Conservation (phyloP, 2,113 vertebrate genomes). For the Aegotheles bennettii region DNA sequence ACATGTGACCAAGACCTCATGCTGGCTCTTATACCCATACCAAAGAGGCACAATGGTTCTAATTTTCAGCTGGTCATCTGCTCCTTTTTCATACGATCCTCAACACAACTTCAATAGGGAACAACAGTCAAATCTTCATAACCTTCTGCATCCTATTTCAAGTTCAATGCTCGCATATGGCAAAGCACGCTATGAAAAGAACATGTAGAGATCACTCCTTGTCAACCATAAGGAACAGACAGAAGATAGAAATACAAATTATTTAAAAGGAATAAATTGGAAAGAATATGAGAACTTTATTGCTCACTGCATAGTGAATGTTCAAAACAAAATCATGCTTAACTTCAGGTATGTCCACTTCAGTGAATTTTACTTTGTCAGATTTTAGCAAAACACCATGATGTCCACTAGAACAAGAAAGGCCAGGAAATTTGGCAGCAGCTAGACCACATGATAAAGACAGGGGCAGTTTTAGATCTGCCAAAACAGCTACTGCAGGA, state of each 20-base stretch:
- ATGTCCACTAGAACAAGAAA: conserved; percentile 29
- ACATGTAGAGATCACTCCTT: neutral
- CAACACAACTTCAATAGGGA: neutral
- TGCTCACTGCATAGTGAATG: neutral
- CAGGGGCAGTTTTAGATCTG: conserved; percentile 8
- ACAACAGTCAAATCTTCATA: neutral
- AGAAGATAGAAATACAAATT: neutral
- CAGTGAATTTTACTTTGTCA: neutral
- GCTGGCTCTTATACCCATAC: neutral
- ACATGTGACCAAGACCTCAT: neutral
- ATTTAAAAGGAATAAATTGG: neutral
- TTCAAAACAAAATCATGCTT: neutral
- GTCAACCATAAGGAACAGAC: neutral
- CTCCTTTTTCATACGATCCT: neutral
- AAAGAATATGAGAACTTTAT: neutral
- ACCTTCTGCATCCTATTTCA: neutral
- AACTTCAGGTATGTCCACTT: neutral
- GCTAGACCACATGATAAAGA: neutral
- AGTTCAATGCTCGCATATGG: neutral
- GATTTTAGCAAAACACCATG: neutral
- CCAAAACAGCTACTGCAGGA: neutral
- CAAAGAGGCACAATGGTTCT: neutral
- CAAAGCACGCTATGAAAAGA: neutral
- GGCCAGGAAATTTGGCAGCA: neutral
- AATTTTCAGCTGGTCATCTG: neutral